Evolutionary conservation across 2,113 vertebrate genomes (phyloP).

Genomic region (Oncorhynchus tshawytscha): DNA sequence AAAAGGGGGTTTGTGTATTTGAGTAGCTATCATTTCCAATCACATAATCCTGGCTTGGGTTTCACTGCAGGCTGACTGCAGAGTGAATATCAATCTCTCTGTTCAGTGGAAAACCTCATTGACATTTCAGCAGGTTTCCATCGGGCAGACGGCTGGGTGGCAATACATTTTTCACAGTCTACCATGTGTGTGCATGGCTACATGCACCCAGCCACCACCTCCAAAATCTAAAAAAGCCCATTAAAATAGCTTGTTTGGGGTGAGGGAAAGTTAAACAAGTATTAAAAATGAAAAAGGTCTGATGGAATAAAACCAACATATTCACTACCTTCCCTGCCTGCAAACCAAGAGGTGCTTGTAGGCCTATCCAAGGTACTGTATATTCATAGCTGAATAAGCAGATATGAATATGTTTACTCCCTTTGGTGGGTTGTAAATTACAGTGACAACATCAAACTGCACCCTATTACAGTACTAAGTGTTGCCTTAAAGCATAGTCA

Average conservation of each 20-base stretch:
- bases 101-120: not conserved
- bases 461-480: no score
- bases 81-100: not conserved
- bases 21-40: not conserved
- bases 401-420: no score
- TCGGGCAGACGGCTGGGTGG: not conserved
- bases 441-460: no score
- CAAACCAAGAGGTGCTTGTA: no score
- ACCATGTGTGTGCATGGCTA: not conserved
- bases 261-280: not conserved
- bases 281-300: not conserved
- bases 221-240: not conserved
- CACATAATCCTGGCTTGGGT: not conserved
- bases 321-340: no score
- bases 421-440: no score
- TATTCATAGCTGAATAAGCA: no score
- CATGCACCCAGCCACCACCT: not conserved
- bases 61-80: not conserved
- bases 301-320: not conserved
- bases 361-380: no score
- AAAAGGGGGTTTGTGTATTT: not conserved
- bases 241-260: not conserved
- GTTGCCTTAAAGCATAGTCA: not conserved
- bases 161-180: no score
- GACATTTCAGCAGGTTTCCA: not conserved